Conservation (phyloP, 2,888 invertebrate species). For the Sepiola atlantica region DNA sequence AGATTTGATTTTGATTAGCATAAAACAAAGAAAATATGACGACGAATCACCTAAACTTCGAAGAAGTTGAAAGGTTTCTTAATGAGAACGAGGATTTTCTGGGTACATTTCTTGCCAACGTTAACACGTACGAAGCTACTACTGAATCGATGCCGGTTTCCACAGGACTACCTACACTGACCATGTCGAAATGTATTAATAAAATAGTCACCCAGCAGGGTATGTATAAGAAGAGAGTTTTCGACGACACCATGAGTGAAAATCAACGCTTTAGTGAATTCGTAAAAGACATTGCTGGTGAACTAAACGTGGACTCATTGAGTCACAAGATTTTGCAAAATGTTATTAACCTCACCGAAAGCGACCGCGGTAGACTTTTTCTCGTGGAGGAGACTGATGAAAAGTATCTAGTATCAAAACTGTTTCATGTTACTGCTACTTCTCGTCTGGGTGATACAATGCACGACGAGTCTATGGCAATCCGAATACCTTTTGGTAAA, state of each 20-base stretch:
- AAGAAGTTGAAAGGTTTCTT: neutral
- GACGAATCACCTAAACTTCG: neutral
- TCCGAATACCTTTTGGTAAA: constrained; percentile 87
- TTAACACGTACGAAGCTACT: neutral
- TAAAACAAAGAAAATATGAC: neutral
- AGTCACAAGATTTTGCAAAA: constrained; percentile 96
- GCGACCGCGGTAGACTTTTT: constrained; percentile 89
- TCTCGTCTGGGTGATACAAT: constrained; percentile 78
- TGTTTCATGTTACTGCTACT: constrained; percentile 92
- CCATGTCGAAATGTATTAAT: neutral
- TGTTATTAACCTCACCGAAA: constrained; percentile 90
- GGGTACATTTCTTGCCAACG: neutral
- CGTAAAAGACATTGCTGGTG: constrained; percentile 94
- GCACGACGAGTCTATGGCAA: constrained; percentile 53
- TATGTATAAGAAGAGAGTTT: constrained; percentile 57
- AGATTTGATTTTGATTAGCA: neutral
- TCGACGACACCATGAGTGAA: constrained; percentile 48
- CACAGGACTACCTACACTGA: neutral
- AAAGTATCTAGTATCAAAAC: constrained; percentile 88
- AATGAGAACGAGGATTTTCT: neutral
- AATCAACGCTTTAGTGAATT: constrained; percentile 83
- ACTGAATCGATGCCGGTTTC: neutral
- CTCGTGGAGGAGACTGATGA: constrained; percentile 86
- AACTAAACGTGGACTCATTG: constrained; percentile 92
- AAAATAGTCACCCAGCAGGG: constrained; percentile 44